Conservation (phyloP, 2,797 vertebrate genomes). For the Protosalanx chinensis region DNA sequence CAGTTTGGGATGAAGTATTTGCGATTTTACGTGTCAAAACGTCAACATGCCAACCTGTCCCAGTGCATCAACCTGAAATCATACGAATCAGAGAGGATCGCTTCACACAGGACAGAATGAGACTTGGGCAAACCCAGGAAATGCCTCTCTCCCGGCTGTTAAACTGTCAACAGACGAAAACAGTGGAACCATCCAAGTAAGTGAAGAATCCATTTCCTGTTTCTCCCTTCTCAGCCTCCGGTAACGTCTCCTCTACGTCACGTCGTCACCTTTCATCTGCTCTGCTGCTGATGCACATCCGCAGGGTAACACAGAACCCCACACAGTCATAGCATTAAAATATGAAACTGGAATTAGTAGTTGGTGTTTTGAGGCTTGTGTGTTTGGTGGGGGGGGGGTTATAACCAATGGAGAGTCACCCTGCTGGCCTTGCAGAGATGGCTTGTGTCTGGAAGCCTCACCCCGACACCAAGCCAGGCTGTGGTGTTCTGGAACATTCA, state of each 20-base stretch:
- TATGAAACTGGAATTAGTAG: too few relatives aligned
- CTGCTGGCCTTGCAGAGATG: too few relatives aligned
- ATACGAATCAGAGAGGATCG: neutral
- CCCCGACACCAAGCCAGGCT: too few relatives aligned
- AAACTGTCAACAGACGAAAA: constrained; percentile 8
- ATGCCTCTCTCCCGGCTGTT: constrained; percentile 22
- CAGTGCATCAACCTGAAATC: neutral
- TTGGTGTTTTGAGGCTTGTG: neutral
- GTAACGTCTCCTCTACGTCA: constrained; percentile 35
- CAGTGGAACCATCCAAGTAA: constrained; percentile 28
- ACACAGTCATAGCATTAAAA: too few relatives aligned
- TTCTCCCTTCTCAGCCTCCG: constrained; percentile 20
- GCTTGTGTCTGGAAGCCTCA: too few relatives aligned
- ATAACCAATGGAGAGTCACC: too few relatives aligned
- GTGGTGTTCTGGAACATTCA: neutral
- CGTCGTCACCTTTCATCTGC: constrained; percentile 12
- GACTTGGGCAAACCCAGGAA: constrained; percentile 31
- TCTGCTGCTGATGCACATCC: constrained; percentile 14
- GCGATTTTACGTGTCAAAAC: neutral
- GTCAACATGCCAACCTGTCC: neutral
- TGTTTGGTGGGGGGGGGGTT: neutral
- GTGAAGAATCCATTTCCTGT: constrained; percentile 52
- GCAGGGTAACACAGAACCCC: neutral
- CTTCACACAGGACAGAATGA: neutral
- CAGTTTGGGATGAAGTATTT: too few relatives aligned